Conservation (phyloP, 2,888 invertebrate species). For the Drosophila prolongata region DNA sequence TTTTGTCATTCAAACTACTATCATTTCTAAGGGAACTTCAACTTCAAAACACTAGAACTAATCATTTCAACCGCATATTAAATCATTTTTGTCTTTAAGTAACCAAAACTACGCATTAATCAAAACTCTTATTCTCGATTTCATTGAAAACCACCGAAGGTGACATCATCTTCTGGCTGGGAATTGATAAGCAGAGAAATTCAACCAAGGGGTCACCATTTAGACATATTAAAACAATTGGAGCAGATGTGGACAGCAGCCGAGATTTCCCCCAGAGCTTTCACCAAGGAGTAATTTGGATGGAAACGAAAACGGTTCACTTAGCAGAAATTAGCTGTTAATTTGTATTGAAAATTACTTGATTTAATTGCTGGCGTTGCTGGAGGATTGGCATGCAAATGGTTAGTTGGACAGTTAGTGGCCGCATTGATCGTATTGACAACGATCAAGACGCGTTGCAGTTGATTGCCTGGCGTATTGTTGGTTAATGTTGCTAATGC, state of each 20-base stretch:
- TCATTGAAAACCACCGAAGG: slow-evolving; percentile 10
- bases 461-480: slow-evolving; percentile 21
- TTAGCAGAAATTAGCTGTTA: slow-evolving; percentile 36
- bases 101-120: slow-evolving; percentile 1
- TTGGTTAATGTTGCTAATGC: slow-evolving; percentile 24
- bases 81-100: too few species aligned
- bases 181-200: slow-evolving; percentile 27
- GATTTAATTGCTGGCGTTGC: slow-evolving; percentile 39
- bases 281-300: slow-evolving; percentile 26
- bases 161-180: slow-evolving; percentile 22
- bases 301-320: slow-evolving; percentile 15
- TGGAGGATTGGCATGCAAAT: slow-evolving; percentile 60
- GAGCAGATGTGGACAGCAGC: slow-evolving; percentile 13
- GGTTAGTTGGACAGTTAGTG: slow-evolving; percentile 53
- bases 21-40: too few species aligned
- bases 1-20: too few species aligned
- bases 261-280: slow-evolving; percentile 16
- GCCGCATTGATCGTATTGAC: slow-evolving; percentile 68
- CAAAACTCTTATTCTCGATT: slow-evolving; percentile 1
- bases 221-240: slow-evolving; percentile 23
- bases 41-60: too few species aligned
- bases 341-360: slow-evolving; percentile 59
- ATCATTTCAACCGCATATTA: too few species aligned
- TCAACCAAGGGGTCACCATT: slow-evolving; percentile 17
- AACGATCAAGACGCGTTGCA: slow-evolving; percentile 62